Conservation (phyloP, 2,888 invertebrate species). For the Metellina segmentata region DNA sequence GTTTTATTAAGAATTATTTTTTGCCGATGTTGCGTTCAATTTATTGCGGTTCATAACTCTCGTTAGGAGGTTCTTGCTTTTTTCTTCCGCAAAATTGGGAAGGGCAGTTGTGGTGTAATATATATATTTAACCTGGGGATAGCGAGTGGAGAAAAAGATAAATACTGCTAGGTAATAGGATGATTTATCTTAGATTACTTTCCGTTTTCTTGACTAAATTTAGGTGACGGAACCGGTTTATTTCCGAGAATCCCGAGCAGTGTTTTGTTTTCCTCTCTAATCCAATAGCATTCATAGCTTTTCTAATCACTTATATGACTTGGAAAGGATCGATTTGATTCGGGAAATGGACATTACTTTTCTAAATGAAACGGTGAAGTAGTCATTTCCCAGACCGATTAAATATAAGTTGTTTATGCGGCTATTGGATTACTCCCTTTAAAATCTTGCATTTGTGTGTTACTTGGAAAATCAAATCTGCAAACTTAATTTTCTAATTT, state of each 20-base stretch:
- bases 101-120: neutral
- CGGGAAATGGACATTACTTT: no score
- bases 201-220: neutral
- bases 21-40: conserved; percentile 43
- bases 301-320: no score
- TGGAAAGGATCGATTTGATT: no score
- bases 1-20: conserved; percentile 58
- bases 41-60: conserved; percentile 52
- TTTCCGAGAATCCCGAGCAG: neutral
- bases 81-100: neutral
- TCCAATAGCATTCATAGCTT: no score
- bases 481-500: no score
- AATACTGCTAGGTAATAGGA: neutral
- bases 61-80: conserved; percentile 17
- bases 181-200: neutral
- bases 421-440: no score
- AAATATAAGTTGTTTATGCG: no score
- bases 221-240: neutral
- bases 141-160: neutral
- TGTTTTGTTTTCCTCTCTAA: no score
- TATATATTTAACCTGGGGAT: neutral
- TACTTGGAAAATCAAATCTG: no score
- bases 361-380: no score
- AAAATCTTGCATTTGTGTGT: no score
- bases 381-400: no score